Conservation (phyloP, 2,797 vertebrate genomes). For the Lagocephalus sceleratus region DNA sequence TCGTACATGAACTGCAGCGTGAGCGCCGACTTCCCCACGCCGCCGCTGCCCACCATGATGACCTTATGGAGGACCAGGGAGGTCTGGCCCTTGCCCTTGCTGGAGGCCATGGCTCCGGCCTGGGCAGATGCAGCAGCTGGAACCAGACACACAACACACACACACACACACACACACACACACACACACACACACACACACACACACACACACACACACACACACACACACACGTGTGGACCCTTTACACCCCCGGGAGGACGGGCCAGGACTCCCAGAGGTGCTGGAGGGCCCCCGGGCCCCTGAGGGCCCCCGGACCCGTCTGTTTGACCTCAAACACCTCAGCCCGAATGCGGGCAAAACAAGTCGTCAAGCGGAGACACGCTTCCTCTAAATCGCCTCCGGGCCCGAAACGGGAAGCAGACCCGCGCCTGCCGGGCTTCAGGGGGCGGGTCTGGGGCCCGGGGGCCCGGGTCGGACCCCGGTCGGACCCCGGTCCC, state of each 20-base stretch:
- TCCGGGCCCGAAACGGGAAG: no score
- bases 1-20: conserved; percentile 98
- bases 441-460: no score
- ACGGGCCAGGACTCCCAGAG: no score
- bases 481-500: no score
- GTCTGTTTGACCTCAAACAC: no score
- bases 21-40: conserved; percentile 95
- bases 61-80: conserved; percentile 92
- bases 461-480: no score
- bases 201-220: background rate
- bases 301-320: no score
- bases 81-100: conserved; percentile 88
- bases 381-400: background rate
- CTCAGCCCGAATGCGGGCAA: conserved; percentile 7
- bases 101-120: conserved; percentile 58
- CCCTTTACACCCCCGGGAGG: no score
- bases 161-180: no score
- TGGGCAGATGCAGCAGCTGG: background rate
- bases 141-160: background rate
- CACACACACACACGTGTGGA: no score
- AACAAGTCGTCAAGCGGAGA: background rate
- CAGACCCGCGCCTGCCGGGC: no score
- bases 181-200: background rate
- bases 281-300: no score
- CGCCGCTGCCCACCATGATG: conserved; percentile 97